Evolutionary conservation across 1,140 invertebrate genomes (phyloP), one percentile per base, ranked within the genome.

Genomic region (Apis cerana): DNA sequence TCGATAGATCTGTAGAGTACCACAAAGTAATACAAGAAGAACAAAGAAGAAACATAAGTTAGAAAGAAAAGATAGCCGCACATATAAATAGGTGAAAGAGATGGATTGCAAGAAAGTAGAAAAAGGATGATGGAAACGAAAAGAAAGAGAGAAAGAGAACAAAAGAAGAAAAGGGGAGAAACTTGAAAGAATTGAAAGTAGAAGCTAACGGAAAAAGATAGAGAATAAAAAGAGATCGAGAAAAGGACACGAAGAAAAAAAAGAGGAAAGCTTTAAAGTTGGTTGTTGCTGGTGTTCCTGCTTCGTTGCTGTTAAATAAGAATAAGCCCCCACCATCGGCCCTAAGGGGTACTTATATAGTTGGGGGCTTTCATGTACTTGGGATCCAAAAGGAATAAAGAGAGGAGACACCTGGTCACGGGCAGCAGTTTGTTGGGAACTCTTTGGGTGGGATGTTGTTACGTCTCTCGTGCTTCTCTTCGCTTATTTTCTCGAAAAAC

Each of bases 311-410:
- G 91, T 92, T 93, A 92, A 93, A 92, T 92, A 93, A 91, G 92
- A 92, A 93, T 92, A 92, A 90, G 83, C 85, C 86, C 91, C 91
- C 89, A 89, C 91, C 84, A 89, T 50, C 21, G 65, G 77, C 67
- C 54, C 79, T 70, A 68, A 80, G 86, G 81, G 90, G 82, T 89
- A 89, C 91, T 88, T 88, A 88, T 87, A 86, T 84, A 85, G 82
- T 78, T 78, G 80, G 83, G 77, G 79, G 86, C 89, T 88, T 86
- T 88, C 84, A 84, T 84, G 89, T 86, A 85, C 79, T 85, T 84
- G 74, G 84, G 90, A 85, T 89, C 91, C 86, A 92, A 94, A 93
- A 93, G 90, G 90, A 93, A 94, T 94, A 94, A 94, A 93, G 91
- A 92, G 91, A 85, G 90, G 87, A 87, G 90, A 89, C 92, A 93